Percentiles rank a stretch among this genome's conserved stretches.
Conservation (phyloP, 2,113 vertebrate species). For the Aptenodytes forsteri region DNA sequence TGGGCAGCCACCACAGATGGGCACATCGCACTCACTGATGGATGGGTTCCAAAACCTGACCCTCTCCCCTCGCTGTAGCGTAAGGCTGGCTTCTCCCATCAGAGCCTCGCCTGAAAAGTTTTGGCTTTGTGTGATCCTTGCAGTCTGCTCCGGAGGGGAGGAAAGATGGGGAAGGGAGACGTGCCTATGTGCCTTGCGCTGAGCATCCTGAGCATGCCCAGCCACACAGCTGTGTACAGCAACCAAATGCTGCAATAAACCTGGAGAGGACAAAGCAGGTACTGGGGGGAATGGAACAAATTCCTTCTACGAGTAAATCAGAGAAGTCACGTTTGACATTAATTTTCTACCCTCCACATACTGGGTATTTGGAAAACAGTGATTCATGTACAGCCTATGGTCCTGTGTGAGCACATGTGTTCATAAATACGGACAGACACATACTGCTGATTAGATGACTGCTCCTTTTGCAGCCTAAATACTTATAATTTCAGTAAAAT, state of each 20-base stretch:
- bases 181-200: background rate
- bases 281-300: background rate
- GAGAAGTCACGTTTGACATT: constrained; percentile 65
- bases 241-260: background rate
- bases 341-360: constrained; percentile 49
- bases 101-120: background rate
- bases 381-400: constrained; percentile 26
- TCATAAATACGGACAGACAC: constrained; percentile 38
- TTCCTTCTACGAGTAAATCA: constrained; percentile 63
- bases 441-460: background rate
- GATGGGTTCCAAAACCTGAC: background rate
- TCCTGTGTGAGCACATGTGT: constrained; percentile 3
- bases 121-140: background rate
- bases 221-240: background rate
- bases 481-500: background rate
- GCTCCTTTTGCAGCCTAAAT: background rate
- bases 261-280: constrained; percentile 61
- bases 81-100: background rate
- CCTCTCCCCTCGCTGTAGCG: background rate
- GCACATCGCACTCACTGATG: rapidly evolving
- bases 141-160: background rate
- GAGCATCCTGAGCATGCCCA: background rate
- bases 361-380: constrained; percentile 30
- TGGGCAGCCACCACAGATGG: background rate
- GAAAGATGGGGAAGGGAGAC: background rate